Evolutionary conservation across 2,888 invertebrate genomes (phyloP), one percentile per base, ranked within the genome.

Genomic region (Villa cingulata): DNA sequence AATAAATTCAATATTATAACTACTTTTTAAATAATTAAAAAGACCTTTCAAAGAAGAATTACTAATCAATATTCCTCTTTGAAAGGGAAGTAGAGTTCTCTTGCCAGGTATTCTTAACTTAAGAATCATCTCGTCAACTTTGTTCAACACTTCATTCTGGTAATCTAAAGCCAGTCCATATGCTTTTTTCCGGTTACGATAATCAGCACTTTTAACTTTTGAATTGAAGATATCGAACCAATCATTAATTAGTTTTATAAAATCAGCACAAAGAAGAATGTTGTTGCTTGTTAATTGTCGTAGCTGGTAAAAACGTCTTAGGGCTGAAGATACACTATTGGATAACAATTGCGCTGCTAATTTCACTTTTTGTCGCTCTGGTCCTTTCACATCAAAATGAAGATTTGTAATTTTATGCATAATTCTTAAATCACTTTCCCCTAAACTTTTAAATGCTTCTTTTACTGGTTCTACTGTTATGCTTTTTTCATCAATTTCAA

Each of bases 341-440:
- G 57, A 54, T 53, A 58, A 57, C 23, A 57, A 37, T 52, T 58
- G 55, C 4, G 55, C 51, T 6, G 56, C 53, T 36, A 45, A 50
- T 38, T 50, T 34, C 10, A 27, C 27, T 27, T 27, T 27, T 27
- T 27, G 27, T 27, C 27, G 27, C 27, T 27, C 27, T 27, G 27
- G 27, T 27, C 27, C 27, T 27, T 27, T 27, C 6, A 27, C 27
- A 27, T 27, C 27, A 27, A 27, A 27, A 10, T 27, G 27, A 27
- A 9, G 27, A 27, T 27, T 27, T 27, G 27, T 27, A 27, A 27
- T 27, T 10, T 27, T 27, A 27, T 27, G 27, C 27, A 27, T 27
- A 2, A 27, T 27, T 27, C 27, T 27, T 27, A 27, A 27, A 27
- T 27, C 27, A 27, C 2, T 27, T 27, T 27, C 27, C 10, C 27